Evolutionary conservation across 2,113 vertebrate species (phyloP).

Genomic region (Amazona vittata): DNA sequence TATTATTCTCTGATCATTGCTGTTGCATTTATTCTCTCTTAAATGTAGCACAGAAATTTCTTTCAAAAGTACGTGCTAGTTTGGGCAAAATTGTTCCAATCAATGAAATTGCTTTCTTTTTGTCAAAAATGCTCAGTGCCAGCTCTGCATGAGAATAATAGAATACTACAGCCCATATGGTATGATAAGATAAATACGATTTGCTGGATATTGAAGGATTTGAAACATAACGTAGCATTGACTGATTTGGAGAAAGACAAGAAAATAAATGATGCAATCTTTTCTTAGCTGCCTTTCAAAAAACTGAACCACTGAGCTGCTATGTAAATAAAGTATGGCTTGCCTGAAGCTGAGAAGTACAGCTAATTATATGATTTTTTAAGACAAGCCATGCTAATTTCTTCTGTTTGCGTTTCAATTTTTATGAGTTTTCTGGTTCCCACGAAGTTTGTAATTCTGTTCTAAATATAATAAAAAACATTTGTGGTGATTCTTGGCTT

Average conservation of each 20-base stretch:
- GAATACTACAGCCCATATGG: background rate
- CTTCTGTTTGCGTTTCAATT: background rate
- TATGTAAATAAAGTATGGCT: conserved; percentile 38
- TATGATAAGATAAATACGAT: background rate
- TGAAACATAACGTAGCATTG: background rate
- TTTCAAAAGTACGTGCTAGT: background rate
- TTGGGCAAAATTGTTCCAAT: background rate
- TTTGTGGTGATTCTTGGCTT: background rate
- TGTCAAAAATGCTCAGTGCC: background rate
- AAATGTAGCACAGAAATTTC: background rate
- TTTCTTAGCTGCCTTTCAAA: conserved; percentile 2
- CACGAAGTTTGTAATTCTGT: background rate
- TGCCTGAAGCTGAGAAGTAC: background rate
- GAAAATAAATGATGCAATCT: background rate
- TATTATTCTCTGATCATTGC: background rate
- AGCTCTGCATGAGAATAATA: background rate
- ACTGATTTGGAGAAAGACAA: background rate
- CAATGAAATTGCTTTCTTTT: background rate
- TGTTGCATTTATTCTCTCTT: background rate
- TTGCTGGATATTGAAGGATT: background rate
- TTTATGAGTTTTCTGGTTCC: background rate
- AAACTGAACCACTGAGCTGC: background rate
- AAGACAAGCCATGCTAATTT: conserved; percentile 28
- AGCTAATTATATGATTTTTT: conserved; percentile 9
- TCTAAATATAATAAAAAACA: background rate